phyloP scores from a whole-genome alignment of 1,140 invertebrate genomes.

The Metopolophium dirhodum region DNA sequence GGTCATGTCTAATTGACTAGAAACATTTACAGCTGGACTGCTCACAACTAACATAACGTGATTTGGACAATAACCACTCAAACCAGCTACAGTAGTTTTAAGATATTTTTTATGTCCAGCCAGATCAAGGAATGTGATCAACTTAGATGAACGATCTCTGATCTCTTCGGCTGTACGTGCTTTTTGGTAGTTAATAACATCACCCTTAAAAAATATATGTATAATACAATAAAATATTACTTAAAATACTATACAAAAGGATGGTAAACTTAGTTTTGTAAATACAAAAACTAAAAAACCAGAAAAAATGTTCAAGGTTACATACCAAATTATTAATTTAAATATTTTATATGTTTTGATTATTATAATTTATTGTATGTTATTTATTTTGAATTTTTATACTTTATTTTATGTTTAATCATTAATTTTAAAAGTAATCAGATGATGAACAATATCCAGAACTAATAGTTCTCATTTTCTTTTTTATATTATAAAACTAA shows the following conservation, averaged over 20 bases:
- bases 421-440: no score
- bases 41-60: constrained; percentile 91
- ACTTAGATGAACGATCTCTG: constrained; percentile 85
- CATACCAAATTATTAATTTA: background rate
- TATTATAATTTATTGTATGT: no score
- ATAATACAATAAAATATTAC: background rate
- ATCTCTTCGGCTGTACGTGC: constrained; percentile 94
- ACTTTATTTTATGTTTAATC: no score
- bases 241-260: background rate
- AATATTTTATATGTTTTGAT: background rate
- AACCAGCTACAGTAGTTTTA: constrained; percentile 90
- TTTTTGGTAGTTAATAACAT: constrained; percentile 87
- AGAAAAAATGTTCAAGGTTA: background rate
- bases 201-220: constrained; percentile 65
- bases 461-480: background rate
- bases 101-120: constrained; percentile 97
- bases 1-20: constrained; percentile 66
- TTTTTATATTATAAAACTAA: background rate
- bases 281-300: background rate
- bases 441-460: background rate
- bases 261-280: background rate
- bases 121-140: constrained; percentile 95
- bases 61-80: constrained; percentile 86
- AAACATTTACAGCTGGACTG: constrained; percentile 71
- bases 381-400: no score